Percentiles rank a stretch among this genome's conserved stretches.
Evolutionary conservation across 2,113 vertebrate species (phyloP).

Genomic region (Cyanoderma ruficeps): DNA sequence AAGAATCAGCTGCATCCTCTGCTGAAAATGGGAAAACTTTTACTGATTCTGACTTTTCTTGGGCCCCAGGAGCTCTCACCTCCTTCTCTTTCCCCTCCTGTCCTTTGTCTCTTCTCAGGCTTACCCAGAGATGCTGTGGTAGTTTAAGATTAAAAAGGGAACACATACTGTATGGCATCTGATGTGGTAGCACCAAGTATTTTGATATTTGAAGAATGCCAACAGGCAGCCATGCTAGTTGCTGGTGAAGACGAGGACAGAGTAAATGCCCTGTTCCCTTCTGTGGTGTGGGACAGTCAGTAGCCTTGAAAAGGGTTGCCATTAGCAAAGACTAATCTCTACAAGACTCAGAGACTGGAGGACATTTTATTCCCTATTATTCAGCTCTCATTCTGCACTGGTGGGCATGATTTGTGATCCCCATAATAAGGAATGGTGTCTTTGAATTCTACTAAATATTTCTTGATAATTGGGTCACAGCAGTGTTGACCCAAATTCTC

Average conservation of each 20-base stretch:
- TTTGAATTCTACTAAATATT: not conserved
- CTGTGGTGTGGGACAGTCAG: not conserved
- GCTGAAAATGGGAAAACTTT: not conserved
- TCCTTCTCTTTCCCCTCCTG: not conserved
- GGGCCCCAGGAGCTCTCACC: not conserved
- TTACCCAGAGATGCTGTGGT: not conserved
- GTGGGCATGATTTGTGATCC: not conserved
- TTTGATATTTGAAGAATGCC: not conserved
- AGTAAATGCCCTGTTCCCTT: not conserved
- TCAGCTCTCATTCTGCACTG: not conserved
- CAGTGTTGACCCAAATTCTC: not conserved
- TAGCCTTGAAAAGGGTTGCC: not conserved
- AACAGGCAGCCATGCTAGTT: not conserved
- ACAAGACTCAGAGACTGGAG: not conserved
- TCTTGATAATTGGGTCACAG: not conserved
- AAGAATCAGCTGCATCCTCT: not conserved
- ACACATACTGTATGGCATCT: not conserved
- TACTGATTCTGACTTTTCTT: not conserved
- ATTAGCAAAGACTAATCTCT: not conserved
- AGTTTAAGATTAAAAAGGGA: not conserved
- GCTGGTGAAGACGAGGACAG: fast-evolving
- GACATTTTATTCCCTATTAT: not conserved
- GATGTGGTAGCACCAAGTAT: not conserved
- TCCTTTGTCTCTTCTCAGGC: not conserved
- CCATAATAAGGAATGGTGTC: not conserved